Percentiles rank a stretch among this genome's conserved stretches.
Evolutionary conservation across 2,888 invertebrate genomes (phyloP).

Genomic region (Leucophora obtusa): DNA sequence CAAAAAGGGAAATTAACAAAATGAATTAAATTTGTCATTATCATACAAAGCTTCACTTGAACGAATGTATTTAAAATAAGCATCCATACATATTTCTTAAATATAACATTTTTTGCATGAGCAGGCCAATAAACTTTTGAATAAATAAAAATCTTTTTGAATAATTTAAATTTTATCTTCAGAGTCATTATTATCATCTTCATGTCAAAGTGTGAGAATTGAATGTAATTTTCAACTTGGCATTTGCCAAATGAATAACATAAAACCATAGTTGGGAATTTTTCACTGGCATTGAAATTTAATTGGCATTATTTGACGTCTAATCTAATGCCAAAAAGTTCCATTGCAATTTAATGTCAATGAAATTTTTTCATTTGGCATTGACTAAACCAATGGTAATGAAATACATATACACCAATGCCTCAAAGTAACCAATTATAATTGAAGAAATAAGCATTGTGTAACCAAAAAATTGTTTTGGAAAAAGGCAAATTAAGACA

Average conservation of each 20-base stretch:
- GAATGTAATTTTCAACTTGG: constrained; percentile 58
- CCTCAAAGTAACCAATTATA: no score
- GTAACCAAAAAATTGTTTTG: no score
- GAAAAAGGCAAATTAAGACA: no score
- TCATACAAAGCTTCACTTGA: neutral
- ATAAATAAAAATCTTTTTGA: constrained; percentile 29
- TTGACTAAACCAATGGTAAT: no score
- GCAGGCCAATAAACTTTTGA: constrained; percentile 48
- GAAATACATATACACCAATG: no score
- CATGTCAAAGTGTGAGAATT: constrained; percentile 59
- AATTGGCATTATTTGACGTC: no score
- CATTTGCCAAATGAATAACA: constrained; percentile 29
- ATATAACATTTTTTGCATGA: neutral
- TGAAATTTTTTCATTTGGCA: no score
- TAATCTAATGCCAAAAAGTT: no score
- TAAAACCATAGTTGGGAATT: no score
- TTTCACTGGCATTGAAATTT: no score
- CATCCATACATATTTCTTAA: neutral
- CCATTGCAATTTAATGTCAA: no score
- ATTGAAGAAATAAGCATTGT: no score
- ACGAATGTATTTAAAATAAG: neutral
- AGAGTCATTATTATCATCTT: constrained; percentile 47
- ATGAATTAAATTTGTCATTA: neutral
- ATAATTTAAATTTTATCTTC: constrained; percentile 46
- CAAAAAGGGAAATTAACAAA: neutral